A percentile compares a stretch with the other conserved stretches of the same genome.
phyloP scores from a whole-genome alignment of 2,113 vertebrate species.

The Mustelus asterias region DNA sequence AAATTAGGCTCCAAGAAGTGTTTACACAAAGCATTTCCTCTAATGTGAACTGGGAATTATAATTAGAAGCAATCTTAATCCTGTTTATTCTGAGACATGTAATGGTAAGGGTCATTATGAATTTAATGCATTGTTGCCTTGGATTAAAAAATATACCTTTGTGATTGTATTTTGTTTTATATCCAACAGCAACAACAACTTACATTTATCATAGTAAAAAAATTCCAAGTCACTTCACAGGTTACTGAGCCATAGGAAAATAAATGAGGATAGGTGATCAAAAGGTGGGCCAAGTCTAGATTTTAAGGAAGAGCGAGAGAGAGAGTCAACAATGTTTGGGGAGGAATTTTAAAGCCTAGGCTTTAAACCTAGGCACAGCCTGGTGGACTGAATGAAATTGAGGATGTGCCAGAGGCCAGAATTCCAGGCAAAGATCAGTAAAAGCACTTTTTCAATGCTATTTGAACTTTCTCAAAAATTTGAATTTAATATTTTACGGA shows the following conservation, averaged over 20 bases:
- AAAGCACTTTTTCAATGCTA: background rate
- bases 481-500: background rate
- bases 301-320: background rate
- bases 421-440: background rate
- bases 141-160: background rate
- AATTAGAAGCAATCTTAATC: background rate
- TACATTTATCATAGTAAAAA: background rate
- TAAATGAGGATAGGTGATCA: background rate
- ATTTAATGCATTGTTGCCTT: background rate
- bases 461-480: background rate
- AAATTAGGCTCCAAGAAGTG: constrained; percentile 17
- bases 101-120: background rate
- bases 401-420: background rate
- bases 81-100: background rate
- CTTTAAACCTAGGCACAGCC: background rate
- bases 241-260: background rate
- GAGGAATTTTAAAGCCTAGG: background rate
- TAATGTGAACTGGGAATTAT: background rate
- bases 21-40: background rate
- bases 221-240: background rate
- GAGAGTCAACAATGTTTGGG: background rate
- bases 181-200: background rate
- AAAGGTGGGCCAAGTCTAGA: background rate
- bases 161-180: background rate
- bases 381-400: background rate